Percentiles rank a stretch among this genome's conserved stretches.
These are phyloP conservation scores for Bugula neritina DNA, from an alignment of 2,888 invertebrate species.

Conservation along the genomic window DNA sequence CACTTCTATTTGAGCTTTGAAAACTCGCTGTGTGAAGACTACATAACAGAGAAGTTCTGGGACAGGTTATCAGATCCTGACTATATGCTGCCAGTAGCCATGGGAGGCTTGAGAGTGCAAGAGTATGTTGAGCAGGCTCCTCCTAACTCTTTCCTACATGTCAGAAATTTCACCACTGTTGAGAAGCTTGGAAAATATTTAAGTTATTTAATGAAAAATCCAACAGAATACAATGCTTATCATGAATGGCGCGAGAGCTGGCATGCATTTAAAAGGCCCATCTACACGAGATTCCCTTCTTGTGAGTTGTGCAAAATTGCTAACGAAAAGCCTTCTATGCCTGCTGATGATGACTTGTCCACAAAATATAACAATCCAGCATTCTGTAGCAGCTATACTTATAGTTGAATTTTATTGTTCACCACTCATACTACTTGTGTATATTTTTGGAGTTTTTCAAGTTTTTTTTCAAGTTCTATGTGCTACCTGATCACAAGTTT, in stretches of 20 bases:
- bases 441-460: no score
- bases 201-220: not conserved
- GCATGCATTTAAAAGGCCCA: not conserved
- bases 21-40: slow-evolving; percentile 16
- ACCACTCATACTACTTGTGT: no score
- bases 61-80: slow-evolving; percentile 15
- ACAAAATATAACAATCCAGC: slow-evolving; percentile 10
- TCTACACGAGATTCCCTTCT: slow-evolving; percentile 18
- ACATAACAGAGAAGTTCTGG: slow-evolving; percentile 24
- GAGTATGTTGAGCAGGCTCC: slow-evolving; percentile 23
- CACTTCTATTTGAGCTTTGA: slow-evolving; percentile 25
- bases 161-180: slow-evolving; percentile 2
- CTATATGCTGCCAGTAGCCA: slow-evolving; percentile 21
- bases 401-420: no score
- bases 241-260: slow-evolving; percentile 3
- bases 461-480: no score
- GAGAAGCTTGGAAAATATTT: not conserved
- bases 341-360: not conserved
- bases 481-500: no score
- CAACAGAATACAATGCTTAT: slow-evolving; percentile 1
- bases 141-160: not conserved
- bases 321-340: slow-evolving; percentile 10
- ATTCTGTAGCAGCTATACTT: not conserved
- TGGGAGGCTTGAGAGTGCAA: slow-evolving; percentile 10
- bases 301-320: slow-evolving; percentile 19